phyloP scores from a whole-genome alignment of 2,888 invertebrate species.

The Spisula solida region DNA sequence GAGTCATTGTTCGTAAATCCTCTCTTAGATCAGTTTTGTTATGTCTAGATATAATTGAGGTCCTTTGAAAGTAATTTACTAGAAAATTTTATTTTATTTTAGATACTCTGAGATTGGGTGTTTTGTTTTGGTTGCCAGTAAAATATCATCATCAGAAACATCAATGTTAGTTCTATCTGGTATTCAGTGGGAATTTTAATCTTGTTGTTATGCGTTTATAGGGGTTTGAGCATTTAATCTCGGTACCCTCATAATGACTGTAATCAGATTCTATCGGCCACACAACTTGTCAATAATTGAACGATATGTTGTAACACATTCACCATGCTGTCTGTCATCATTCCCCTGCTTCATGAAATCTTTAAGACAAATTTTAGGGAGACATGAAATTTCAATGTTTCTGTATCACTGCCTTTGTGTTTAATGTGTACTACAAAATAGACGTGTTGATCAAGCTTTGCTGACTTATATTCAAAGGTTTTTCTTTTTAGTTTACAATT shows the following conservation, averaged over 20 bases:
- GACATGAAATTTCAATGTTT: too few relatives aligned
- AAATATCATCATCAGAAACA: background rate
- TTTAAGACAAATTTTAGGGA: slow-evolving; percentile 5
- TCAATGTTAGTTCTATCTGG: background rate
- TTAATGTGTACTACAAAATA: too few relatives aligned
- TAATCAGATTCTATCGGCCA: background rate
- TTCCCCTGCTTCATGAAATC: background rate
- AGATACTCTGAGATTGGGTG: background rate
- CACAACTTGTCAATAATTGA: background rate
- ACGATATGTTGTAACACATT: slow-evolving; percentile 2
- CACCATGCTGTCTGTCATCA: background rate
- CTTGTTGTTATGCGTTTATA: background rate
- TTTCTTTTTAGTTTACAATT: too few relatives aligned
- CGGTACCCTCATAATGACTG: background rate
- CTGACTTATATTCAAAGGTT: too few relatives aligned
- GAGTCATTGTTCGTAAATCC: background rate
- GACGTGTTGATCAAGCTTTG: too few relatives aligned
- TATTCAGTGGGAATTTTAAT: background rate
- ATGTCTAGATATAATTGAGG: background rate
- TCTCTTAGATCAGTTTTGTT: background rate
- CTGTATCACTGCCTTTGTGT: too few relatives aligned
- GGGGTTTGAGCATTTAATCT: slow-evolving; percentile 25
- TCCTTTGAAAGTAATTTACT: too few relatives aligned
- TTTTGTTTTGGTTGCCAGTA: background rate
- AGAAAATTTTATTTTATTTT: background rate